These are phyloP conservation scores for Aphelenchoides avenae DNA, from an alignment of 1,140 invertebrate species.

Conservation along the genomic window DNA sequence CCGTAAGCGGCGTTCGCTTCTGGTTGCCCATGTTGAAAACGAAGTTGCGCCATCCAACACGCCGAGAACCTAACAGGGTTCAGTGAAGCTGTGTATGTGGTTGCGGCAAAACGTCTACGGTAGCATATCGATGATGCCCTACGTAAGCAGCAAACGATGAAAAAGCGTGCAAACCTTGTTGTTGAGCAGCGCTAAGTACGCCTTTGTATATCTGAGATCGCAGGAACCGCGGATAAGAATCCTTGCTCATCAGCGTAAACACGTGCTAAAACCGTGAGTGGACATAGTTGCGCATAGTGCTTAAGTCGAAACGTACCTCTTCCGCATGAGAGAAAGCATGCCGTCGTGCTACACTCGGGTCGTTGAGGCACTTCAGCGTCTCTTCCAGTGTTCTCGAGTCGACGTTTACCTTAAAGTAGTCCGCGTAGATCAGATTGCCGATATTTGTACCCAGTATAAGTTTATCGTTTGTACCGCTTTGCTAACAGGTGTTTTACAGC, in stretches of 20 bases:
- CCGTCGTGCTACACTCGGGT: slow-evolving; percentile 28
- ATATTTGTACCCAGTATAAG: too few species aligned
- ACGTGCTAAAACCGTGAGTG: slow-evolving; percentile 83
- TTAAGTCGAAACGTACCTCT: slow-evolving; percentile 90
- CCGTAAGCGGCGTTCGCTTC: slow-evolving; percentile 28
- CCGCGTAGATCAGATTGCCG: too few species aligned
- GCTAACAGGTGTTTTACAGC: too few species aligned
- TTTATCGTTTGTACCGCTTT: too few species aligned
- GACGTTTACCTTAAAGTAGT: slow-evolving; percentile 69
- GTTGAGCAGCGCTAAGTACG: slow-evolving; percentile 53
- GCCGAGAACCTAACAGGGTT: slow-evolving; percentile 26
- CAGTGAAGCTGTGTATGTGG: background rate
- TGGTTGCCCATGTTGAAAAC: slow-evolving; percentile 46
- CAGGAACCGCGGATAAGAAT: slow-evolving; percentile 91
- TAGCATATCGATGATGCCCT: background rate
- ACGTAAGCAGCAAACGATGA: background rate
- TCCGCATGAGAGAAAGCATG: slow-evolving; percentile 68
- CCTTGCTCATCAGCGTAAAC: slow-evolving; percentile 89
- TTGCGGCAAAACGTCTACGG: background rate
- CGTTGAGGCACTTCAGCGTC: slow-evolving; percentile 77
- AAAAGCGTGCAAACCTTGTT: slow-evolving; percentile 50
- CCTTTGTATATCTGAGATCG: slow-evolving; percentile 81
- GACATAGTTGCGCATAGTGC: slow-evolving; percentile 96
- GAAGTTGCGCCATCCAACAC: slow-evolving; percentile 51
- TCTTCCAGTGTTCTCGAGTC: slow-evolving; percentile 92